These are phyloP conservation scores for Ommatoiulus sabulosus DNA, from an alignment of 2,888 invertebrate genomes.

Conservation along the genomic window DNA sequence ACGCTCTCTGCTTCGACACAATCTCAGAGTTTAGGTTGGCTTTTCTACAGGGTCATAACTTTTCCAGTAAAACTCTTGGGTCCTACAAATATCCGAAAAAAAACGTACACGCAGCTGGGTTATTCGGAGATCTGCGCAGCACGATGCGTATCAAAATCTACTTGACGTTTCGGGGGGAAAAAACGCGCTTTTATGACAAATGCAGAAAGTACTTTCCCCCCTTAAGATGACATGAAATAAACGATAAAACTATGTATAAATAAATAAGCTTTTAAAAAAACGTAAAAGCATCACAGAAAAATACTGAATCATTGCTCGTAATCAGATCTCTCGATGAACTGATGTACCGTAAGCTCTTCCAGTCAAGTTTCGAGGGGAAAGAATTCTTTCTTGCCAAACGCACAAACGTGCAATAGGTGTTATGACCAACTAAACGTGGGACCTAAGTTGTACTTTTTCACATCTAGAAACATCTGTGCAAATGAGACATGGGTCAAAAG, in stretches of 20 bases:
- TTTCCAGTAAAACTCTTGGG: background rate
- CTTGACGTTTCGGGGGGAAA: background rate
- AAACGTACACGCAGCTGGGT: no score
- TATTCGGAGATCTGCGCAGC: background rate
- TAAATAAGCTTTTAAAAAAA: slow-evolving; percentile 30
- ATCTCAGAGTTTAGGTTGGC: no score
- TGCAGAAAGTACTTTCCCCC: background rate
- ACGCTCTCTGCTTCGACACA: no score
- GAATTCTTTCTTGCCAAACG: background rate
- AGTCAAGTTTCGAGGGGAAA: background rate
- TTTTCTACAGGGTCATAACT: no score
- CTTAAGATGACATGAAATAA: background rate
- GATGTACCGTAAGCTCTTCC: background rate
- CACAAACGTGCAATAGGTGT: background rate
- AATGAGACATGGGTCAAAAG: background rate
- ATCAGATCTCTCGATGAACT: background rate
- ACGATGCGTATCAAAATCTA: background rate
- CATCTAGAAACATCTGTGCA: background rate
- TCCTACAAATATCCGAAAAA: background rate
- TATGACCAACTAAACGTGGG: background rate
- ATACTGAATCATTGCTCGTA: background rate
- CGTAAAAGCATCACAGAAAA: slow-evolving; percentile 39
- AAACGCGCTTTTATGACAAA: background rate
- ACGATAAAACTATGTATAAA: slow-evolving; percentile 6
- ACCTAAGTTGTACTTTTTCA: background rate